Evolutionary conservation across 1,140 invertebrate genomes (phyloP).

Genomic region (Cyphomyrmex costatus): DNA sequence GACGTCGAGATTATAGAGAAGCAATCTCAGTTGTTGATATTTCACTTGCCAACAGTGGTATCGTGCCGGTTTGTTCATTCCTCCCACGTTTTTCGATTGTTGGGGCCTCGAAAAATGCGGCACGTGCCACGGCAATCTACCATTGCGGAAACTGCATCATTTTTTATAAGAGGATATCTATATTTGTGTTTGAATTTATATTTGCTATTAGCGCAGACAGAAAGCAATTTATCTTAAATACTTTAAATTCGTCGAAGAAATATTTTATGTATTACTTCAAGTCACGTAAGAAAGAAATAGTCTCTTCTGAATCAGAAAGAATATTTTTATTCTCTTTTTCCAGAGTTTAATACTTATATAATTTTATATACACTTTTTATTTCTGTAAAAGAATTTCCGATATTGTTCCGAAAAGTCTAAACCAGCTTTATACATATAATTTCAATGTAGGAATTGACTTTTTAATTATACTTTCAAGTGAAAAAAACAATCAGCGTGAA

Average conservation of each 20-base stretch:
- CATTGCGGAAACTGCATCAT: not conserved
- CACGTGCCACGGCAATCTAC: not conserved
- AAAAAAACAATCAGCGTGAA: not conserved
- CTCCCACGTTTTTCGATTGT: conserved; percentile 15
- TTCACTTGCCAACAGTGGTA: conserved; percentile 22
- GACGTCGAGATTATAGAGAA: not conserved
- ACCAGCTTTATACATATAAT: not conserved
- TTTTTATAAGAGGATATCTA: not conserved
- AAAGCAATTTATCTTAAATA: not conserved
- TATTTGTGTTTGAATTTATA: not conserved
- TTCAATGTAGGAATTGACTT: not conserved
- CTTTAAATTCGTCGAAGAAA: not conserved
- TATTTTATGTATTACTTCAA: not conserved
- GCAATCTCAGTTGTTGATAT: conserved; percentile 42
- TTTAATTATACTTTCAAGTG: not conserved
- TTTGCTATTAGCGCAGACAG: not conserved
- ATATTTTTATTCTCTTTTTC: not conserved
- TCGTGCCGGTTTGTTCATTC: conserved; percentile 27
- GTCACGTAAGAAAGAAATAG: not conserved
- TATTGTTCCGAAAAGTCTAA: not conserved
- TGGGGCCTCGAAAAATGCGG: not conserved
- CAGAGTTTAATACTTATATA: not conserved
- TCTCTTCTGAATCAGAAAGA: not conserved
- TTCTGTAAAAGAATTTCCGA: not conserved
- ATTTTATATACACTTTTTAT: not conserved